phyloP scores from a whole-genome alignment of 2,797 vertebrate species.

The Micrastur ruficollis region DNA sequence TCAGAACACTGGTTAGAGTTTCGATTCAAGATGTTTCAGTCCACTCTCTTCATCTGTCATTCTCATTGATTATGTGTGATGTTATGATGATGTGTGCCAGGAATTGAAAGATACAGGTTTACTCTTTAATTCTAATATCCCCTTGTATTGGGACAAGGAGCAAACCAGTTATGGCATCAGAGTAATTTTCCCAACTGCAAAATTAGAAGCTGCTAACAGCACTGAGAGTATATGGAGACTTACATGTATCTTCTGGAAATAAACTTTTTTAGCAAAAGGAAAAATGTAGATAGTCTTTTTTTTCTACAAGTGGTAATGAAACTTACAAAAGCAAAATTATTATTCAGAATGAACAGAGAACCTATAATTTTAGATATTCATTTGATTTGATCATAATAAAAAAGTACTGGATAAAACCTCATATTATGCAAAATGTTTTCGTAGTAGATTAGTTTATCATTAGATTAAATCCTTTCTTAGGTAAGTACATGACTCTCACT shows the following conservation, averaged over 20 bases:
- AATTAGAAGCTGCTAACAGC: not conserved
- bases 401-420: not conserved
- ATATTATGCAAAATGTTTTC: not conserved
- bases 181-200: not conserved
- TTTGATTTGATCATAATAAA: constrained; percentile 6
- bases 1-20: not conserved
- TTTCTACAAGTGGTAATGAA: not conserved
- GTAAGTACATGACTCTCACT: not conserved
- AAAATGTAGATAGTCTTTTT: not conserved
- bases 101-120: not conserved
- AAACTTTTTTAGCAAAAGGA: not conserved
- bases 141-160: not conserved
- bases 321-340: not conserved
- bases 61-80: not conserved
- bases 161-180: not conserved
- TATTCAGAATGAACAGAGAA: not conserved
- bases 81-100: not conserved
- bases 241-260: not conserved
- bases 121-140: not conserved
- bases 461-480: not conserved
- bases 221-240: not conserved
- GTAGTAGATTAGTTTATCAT: not conserved
- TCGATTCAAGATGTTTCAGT: not conserved
- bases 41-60: not conserved
- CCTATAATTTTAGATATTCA: constrained; percentile 11